Conservation (phyloP, 1,140 invertebrate genomes). For the Trachymyrmex cornetzi region DNA sequence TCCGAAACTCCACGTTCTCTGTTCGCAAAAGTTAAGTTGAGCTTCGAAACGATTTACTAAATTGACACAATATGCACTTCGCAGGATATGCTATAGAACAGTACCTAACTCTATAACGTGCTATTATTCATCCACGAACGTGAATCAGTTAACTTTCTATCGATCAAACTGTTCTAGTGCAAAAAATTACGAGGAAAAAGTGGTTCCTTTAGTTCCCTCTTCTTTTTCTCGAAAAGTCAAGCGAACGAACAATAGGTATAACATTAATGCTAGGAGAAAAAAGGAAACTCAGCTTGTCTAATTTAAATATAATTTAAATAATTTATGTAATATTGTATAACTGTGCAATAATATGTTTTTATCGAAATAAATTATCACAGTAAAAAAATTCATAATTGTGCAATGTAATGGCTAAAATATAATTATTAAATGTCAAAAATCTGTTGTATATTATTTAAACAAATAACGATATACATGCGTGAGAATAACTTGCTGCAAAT, state of each 20-base stretch:
- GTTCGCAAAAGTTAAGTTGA: conserved; percentile 59
- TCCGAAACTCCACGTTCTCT: conserved; percentile 35
- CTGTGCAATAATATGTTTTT: background rate
- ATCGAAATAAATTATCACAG: background rate
- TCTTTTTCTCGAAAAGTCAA: background rate
- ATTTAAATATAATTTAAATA: conserved; percentile 16
- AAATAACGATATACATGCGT: background rate
- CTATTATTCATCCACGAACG: background rate
- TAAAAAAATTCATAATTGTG: background rate
- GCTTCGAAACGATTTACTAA: conserved; percentile 47
- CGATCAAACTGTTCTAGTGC: background rate
- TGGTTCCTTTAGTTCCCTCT: background rate
- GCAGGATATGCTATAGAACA: background rate
- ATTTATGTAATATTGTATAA: background rate
- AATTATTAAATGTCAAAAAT: background rate
- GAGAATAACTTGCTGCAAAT: background rate
- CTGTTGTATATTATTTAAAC: background rate
- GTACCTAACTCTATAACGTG: conserved; percentile 16
- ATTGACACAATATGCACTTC: conserved; percentile 15
- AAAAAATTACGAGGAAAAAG: background rate
- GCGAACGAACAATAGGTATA: background rate
- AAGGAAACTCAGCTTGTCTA: background rate
- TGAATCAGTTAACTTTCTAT: conserved; percentile 12
- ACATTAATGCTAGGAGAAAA: background rate
- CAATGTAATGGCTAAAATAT: background rate